Conservation (phyloP, 92 coral and sea anemone genomes). For the Virgularia gustaviana region DNA sequence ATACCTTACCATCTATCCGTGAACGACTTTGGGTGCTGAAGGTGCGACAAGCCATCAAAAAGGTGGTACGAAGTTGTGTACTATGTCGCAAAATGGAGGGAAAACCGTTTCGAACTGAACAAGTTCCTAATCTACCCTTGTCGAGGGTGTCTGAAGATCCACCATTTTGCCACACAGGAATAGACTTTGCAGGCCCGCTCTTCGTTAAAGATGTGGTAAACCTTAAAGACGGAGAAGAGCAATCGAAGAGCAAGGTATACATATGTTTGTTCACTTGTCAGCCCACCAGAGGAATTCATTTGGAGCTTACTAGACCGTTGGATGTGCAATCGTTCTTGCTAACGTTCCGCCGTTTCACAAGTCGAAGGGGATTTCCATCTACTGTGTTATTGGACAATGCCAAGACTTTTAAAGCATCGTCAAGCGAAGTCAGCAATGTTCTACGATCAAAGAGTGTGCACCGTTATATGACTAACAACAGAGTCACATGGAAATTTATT, state of each 20-base stretch:
- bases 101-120: conserved; percentile 1
- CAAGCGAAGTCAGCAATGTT: conserved; percentile 31
- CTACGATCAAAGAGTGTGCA: conserved; percentile 27
- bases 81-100: conserved; percentile 19
- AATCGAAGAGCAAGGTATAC: conserved; percentile 26
- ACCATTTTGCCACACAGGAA: conserved; percentile 41
- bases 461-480: conserved; percentile 10
- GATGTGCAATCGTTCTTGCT: conserved; percentile 20
- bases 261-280: conserved; percentile 46
- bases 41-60: conserved; percentile 35
- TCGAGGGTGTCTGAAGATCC: conserved; percentile 44
- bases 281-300: conserved; percentile 39
- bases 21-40: conserved; percentile 46
- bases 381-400: conserved; percentile 50
- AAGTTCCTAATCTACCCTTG: conserved; percentile 32
- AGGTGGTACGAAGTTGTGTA: conserved; percentile 15
- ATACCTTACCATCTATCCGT: conserved; percentile 24
- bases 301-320: conserved; percentile 23
- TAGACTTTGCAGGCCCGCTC: conserved; percentile 46
- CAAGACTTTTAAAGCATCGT: conserved; percentile 25
- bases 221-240: background rate
- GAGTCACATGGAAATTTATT: conserved; percentile 42
- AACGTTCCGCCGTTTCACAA: conserved; percentile 22
- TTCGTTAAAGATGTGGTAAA: background rate
- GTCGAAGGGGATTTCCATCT: conserved; percentile 14